These are phyloP conservation scores for Lota lota DNA, from an alignment of 2,113 vertebrate species.

Conservation along the genomic window DNA sequence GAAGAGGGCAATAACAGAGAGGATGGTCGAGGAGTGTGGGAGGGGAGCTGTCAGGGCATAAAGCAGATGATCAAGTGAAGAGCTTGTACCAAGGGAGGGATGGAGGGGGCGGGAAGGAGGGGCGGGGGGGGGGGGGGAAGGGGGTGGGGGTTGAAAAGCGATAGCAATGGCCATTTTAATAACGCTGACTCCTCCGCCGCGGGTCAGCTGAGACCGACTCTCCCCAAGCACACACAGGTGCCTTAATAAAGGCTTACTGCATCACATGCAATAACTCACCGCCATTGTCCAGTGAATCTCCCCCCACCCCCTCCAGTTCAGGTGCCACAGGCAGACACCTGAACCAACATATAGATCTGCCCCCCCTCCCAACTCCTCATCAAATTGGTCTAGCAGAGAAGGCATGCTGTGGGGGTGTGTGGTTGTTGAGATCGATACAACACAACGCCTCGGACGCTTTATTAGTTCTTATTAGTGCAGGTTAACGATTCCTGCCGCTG, in stretches of 20 bases:
- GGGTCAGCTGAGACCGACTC: constrained; percentile 62
- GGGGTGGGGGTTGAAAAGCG: constrained; percentile 25
- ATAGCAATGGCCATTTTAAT: constrained; percentile 62
- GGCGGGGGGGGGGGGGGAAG: neutral
- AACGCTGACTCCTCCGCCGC: constrained; percentile 57
- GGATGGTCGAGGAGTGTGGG: constrained; percentile 49
- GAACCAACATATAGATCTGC: constrained; percentile 36
- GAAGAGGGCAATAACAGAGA: constrained; percentile 60
- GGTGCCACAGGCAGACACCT: constrained; percentile 57
- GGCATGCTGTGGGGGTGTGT: no score
- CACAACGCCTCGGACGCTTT: constrained; percentile 44
- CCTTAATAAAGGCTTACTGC: constrained; percentile 64
- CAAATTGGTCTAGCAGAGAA: no score
- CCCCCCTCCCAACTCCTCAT: constrained; percentile 7
- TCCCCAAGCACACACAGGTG: constrained; percentile 55
- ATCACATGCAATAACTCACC: constrained; percentile 60
- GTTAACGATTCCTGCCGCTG: constrained; percentile 46
- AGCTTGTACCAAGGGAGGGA: neutral
- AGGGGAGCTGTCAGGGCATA: constrained; percentile 62
- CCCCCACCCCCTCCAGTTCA: constrained; percentile 16
- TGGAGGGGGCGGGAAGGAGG: constrained; percentile 23
- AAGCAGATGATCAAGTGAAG: constrained; percentile 60
- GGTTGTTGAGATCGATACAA: constrained; percentile 35
- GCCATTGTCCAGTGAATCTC: constrained; percentile 4
- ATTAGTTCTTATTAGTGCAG: constrained; percentile 49